phyloP scores from a whole-genome alignment of 2,888 invertebrate species.

The Rotaria macrura region DNA sequence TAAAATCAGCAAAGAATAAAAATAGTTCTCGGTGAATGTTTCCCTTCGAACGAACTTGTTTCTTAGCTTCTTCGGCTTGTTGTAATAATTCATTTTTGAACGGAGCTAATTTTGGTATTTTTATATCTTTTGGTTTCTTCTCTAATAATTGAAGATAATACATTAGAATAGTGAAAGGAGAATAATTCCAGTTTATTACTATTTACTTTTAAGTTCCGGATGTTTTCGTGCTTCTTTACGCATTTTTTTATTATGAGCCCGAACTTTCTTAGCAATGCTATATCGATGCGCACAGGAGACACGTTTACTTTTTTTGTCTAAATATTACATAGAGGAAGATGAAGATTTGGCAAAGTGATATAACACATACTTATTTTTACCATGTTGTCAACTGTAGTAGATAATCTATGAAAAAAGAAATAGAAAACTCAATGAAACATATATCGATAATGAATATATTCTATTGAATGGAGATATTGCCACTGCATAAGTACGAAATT shows the following conservation, averaged over 20 bases:
- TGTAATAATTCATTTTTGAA: neutral
- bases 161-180: neutral
- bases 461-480: neutral
- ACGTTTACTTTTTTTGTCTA: neutral
- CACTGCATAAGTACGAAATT: neutral
- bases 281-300: neutral
- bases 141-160: neutral
- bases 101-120: slow-evolving; percentile 11
- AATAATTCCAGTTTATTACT: neutral
- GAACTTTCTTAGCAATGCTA: neutral
- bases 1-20: neutral
- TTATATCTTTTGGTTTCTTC: neutral
- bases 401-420: neutral
- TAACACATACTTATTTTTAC: neutral
- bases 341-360: neutral
- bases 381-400: neutral
- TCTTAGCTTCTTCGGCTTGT: neutral
- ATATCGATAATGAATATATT: too few species aligned
- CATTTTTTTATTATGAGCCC: neutral
- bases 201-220: neutral
- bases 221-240: slow-evolving; percentile 10
- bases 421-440: neutral
- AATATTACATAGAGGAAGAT: neutral
- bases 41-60: neutral
- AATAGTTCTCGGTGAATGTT: neutral